These are phyloP conservation scores for Trichogramma evanescens DNA, from an alignment of 2,888 invertebrate genomes.

Conservation along the genomic window DNA sequence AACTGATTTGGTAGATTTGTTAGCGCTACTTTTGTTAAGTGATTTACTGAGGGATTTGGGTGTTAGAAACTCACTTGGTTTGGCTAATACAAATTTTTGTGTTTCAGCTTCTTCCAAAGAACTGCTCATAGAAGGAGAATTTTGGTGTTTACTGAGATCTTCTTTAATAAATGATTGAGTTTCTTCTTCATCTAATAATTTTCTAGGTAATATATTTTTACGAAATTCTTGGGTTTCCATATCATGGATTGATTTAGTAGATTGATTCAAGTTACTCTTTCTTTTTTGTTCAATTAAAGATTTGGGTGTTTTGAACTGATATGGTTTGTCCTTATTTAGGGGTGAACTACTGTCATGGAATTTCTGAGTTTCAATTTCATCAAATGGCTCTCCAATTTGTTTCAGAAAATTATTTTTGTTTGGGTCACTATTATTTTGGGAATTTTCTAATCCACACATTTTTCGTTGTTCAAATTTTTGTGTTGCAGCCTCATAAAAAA, in stretches of 20 bases:
- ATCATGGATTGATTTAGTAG: slow-evolving; percentile 16
- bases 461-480: slow-evolving; percentile 7
- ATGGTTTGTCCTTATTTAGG: neutral
- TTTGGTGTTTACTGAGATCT: neutral
- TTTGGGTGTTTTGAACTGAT: too few relatives aligned
- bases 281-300: neutral
- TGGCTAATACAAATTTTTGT: neutral
- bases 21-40: neutral
- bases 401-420: too few relatives aligned
- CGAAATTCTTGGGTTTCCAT: slow-evolving; percentile 22
- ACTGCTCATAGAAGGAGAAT: neutral
- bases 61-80: neutral
- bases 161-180: slow-evolving; percentile 3
- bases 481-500: slow-evolving; percentile 17
- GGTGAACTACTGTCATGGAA: neutral
- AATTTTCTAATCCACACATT: too few relatives aligned
- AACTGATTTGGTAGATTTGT: neutral
- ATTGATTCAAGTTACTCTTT: neutral
- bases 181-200: slow-evolving; percentile 17
- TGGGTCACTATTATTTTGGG: too few relatives aligned
- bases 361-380: slow-evolving; percentile 2
- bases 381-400: neutral
- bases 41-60: neutral
- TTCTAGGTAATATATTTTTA: neutral
- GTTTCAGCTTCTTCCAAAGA: slow-evolving; percentile 3